These are phyloP conservation scores for Oedothorax gibbosus DNA, from an alignment of 1,140 invertebrate genomes.

Conservation along the genomic window DNA sequence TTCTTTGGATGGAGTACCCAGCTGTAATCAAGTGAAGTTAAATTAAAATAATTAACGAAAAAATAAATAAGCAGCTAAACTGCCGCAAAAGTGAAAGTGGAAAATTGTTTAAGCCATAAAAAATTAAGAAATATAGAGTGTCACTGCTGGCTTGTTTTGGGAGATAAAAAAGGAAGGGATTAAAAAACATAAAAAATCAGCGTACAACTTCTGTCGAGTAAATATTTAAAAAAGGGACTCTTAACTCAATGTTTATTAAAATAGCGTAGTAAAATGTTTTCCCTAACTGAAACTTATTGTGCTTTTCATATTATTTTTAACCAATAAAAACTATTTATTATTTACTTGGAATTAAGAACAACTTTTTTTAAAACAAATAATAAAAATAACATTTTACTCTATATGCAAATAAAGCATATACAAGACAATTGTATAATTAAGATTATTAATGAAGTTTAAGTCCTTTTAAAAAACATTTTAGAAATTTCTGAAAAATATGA, in stretches of 20 bases:
- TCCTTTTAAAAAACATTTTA: too few species aligned
- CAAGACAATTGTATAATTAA: too few species aligned
- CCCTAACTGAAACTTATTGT: not conserved
- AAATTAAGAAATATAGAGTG: conserved; percentile 24
- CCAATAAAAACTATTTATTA: too few species aligned
- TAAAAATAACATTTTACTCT: too few species aligned
- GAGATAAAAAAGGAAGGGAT: conserved; percentile 7
- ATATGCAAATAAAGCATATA: too few species aligned
- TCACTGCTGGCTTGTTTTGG: conserved; percentile 3
- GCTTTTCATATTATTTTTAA: too few species aligned
- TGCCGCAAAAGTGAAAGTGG: conserved; percentile 21
- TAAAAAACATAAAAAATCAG: conserved; percentile 2
- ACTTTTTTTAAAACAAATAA: too few species aligned
- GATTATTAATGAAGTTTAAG: too few species aligned
- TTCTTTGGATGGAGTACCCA: conserved; percentile 27
- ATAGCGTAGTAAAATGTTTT: conserved; percentile 35
- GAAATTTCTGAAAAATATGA: too few species aligned
- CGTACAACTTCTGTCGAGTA: conserved; percentile 4
- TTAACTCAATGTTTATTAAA: conserved; percentile 37
- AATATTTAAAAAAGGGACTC: conserved; percentile 18
- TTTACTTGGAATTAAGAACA: too few species aligned
- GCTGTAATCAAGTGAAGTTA: conserved; percentile 42
- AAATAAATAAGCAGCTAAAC: conserved; percentile 3
- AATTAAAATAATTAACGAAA: conserved; percentile 57
- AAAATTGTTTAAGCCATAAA: conserved; percentile 41